Base-by-base conservation (phyloP, 1,140 invertebrate species). In the Rhysida immarginata region DNA sequence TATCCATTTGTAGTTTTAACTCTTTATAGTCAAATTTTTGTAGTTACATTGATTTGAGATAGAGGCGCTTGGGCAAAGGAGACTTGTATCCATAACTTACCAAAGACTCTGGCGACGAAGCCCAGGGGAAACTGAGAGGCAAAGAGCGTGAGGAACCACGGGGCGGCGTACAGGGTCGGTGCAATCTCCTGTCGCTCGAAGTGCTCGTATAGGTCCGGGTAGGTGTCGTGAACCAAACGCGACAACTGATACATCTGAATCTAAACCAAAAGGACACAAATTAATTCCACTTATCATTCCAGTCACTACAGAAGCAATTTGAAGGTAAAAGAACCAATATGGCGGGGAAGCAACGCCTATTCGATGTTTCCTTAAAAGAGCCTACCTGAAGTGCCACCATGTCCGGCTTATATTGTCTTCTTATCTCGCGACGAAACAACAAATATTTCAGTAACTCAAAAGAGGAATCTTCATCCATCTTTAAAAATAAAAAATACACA, bases 41-140 rank as follows among this genome's bases (percentile, higher is more conserved):
- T n/a, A n/a, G n/a, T n/a, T n/a, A n/a, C n/a, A n/a, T n/a, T n/a
- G n/a, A n/a, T n/a, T n/a, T n/a, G n/a, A n/a, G n/a, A n/a, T n/a
- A n/a, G n/a, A n/a, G n/a, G n/a, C n/a, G n/a, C n/a, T n/a, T n/a
- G n/a, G n/a, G n/a, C n/a, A n/a, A n/a, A n/a, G n/a, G n/a, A n/a
- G n/a, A n/a, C n/a, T n/a, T n/a, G n/a, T n/a, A n/a, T n/a, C n/a
- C n/a, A n/a, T 35, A 46, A 63, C 72, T 78, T 69, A 91, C 87
- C 92, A 70, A 94, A 93, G 1, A 96, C 85, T 59, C 92, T 77
- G 0, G 89, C 83, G 16, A 96, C 91, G 73, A 96, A 95, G 14
- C 89, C 92, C n/a, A 96, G 70, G 0, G 91, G 87, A 70, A 96
- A 96, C 72, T 95, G 91, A 20, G 92, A 95, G 16, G 92, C 90